Evolutionary conservation across 2,797 vertebrate genomes (phyloP).

Genomic region (Hapalemur alaotrensis): DNA sequence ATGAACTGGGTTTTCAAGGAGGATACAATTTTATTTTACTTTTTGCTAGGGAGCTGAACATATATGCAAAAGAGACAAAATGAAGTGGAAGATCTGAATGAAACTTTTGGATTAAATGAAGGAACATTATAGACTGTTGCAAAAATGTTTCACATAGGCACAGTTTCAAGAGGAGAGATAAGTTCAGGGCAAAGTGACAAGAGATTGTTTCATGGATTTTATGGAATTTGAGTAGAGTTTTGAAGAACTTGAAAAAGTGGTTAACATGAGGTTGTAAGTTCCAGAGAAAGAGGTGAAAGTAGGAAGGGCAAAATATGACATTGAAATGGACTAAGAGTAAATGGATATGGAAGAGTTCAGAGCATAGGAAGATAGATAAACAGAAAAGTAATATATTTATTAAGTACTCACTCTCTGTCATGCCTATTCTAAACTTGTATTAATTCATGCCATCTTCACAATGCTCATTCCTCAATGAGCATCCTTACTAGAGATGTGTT

Average conservation of each 20-base stretch:
- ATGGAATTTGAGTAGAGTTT: neutral
- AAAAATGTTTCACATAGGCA: neutral
- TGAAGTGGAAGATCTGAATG: neutral
- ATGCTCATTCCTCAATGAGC: neutral
- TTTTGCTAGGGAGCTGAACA: neutral
- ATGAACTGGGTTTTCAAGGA: neutral
- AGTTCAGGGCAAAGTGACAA: neutral
- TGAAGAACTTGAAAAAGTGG: neutral
- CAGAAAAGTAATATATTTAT: neutral
- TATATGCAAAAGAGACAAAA: neutral
- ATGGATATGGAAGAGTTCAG: neutral
- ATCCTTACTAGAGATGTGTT: neutral
- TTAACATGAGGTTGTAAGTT: neutral
- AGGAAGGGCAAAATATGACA: neutral
- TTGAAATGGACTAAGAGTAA: neutral
- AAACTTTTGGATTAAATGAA: neutral
- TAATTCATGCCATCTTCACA: neutral
- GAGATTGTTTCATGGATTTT: neutral
- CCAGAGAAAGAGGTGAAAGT: neutral
- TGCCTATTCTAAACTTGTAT: neutral
- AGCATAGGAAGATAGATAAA: neutral
- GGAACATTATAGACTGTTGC: neutral
- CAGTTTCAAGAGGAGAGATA: neutral
- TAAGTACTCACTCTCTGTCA: neutral
- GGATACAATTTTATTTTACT: neutral